Evolutionary conservation across 2,888 invertebrate species (phyloP).

Genomic region (Scrobipalpa costella): DNA sequence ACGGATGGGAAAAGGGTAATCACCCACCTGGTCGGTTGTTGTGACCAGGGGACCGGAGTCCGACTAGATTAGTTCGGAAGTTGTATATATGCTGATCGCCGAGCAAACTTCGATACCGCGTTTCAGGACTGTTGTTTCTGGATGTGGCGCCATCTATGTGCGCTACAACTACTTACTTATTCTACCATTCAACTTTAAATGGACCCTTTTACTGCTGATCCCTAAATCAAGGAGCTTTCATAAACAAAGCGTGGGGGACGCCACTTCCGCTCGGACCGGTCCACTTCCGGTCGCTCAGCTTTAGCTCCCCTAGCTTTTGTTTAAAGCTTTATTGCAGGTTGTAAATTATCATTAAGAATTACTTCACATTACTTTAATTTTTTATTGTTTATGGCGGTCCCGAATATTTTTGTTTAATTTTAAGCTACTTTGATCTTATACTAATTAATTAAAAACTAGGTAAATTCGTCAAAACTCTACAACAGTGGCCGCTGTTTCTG

Average conservation of each 20-base stretch:
- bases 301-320: slow-evolving; percentile 21
- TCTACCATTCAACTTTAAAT: background rate
- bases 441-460: too few species aligned
- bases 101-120: too few species aligned
- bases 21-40: too few species aligned
- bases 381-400: background rate
- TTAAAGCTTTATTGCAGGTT: background rate
- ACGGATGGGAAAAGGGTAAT: too few species aligned
- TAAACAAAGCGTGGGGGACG: slow-evolving; percentile 32
- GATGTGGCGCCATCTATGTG: too few species aligned
- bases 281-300: slow-evolving; percentile 45
- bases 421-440: background rate
- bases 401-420: background rate
- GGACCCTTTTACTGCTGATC: slow-evolving; percentile 5
- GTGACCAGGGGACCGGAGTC: too few species aligned
- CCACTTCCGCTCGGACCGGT: slow-evolving; percentile 53
- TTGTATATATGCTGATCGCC: too few species aligned
- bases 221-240: slow-evolving; percentile 24
- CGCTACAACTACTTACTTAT: too few species aligned
- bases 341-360: slow-evolving; percentile 11
- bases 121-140: too few species aligned
- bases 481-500: too few species aligned
- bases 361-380: background rate
- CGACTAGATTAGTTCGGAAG: too few species aligned
- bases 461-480: too few species aligned